Conservation (phyloP, 1,140 invertebrate genomes). For the Zaprionus camerounensis region DNA sequence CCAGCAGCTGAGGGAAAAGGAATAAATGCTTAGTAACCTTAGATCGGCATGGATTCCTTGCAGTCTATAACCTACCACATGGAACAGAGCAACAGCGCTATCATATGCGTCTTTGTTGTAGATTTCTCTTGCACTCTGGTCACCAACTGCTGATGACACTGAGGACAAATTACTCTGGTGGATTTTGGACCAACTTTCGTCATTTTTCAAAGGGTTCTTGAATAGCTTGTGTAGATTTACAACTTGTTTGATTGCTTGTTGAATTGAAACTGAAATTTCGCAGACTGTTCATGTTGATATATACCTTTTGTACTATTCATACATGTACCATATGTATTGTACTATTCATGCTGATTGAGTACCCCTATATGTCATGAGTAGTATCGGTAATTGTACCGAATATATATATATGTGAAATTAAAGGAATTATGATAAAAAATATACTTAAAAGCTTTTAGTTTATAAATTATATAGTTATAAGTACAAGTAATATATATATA, state of each 20-base stretch:
- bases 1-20: neutral
- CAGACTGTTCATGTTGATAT: too few relatives aligned
- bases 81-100: slow-evolving; percentile 21
- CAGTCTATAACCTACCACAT: neutral
- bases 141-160: slow-evolving; percentile 16
- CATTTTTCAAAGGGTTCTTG: neutral
- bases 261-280: neutral
- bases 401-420: too few relatives aligned
- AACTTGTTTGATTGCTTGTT: neutral
- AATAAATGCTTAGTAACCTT: neutral
- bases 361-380: too few relatives aligned
- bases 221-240: neutral
- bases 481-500: too few relatives aligned
- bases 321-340: too few relatives aligned
- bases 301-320: too few relatives aligned
- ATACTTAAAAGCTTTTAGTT: too few relatives aligned
- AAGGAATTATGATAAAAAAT: too few relatives aligned
- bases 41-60: too few relatives aligned
- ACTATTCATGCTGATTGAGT: too few relatives aligned
- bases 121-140: neutral
- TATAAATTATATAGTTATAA: too few relatives aligned
- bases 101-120: slow-evolving; percentile 7
- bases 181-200: slow-evolving; percentile 1
- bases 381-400: too few relatives aligned
- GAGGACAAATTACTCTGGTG: neutral